phyloP scores from a whole-genome alignment of 2,113 vertebrate species.

The Poeciliopsis retropinna region DNA sequence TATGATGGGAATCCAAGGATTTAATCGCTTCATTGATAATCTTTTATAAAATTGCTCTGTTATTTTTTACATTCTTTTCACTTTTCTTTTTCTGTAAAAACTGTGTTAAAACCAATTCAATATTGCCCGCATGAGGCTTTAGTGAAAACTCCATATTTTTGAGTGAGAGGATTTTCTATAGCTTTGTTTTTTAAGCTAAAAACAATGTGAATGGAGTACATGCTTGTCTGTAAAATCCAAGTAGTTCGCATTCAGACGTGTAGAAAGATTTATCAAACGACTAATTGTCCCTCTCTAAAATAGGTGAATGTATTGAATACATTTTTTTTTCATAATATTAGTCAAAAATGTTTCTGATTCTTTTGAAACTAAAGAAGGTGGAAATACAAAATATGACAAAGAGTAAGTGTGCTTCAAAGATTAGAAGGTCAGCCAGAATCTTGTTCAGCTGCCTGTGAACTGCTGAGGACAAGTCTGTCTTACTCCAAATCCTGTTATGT shows the following conservation, averaged over 20 bases:
- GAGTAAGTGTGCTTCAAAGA: conserved; percentile 53
- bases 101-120: not conserved
- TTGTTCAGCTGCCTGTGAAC: conserved; percentile 57
- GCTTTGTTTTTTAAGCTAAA: too few relatives aligned
- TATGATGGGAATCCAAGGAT: not conserved
- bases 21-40: not conserved
- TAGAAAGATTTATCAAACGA: too few relatives aligned
- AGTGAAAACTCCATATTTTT: not conserved
- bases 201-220: too few relatives aligned
- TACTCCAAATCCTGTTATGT: conserved; percentile 67
- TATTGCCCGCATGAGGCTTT: not conserved
- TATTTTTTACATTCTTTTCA: not conserved
- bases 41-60: not conserved
- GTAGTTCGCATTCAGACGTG: too few relatives aligned
- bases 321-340: conserved; percentile 35
- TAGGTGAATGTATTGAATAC: conserved; percentile 18
- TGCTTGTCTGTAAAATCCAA: too few relatives aligned
- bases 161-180: too few relatives aligned
- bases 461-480: conserved; percentile 50
- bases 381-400: conserved; percentile 39
- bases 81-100: not conserved
- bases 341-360: conserved; percentile 35
- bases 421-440: conserved; percentile 58
- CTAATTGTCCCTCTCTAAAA: not conserved
- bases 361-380: conserved; percentile 35